phyloP scores from a whole-genome alignment of 2,113 vertebrate genomes.

The Azemiops feae region DNA sequence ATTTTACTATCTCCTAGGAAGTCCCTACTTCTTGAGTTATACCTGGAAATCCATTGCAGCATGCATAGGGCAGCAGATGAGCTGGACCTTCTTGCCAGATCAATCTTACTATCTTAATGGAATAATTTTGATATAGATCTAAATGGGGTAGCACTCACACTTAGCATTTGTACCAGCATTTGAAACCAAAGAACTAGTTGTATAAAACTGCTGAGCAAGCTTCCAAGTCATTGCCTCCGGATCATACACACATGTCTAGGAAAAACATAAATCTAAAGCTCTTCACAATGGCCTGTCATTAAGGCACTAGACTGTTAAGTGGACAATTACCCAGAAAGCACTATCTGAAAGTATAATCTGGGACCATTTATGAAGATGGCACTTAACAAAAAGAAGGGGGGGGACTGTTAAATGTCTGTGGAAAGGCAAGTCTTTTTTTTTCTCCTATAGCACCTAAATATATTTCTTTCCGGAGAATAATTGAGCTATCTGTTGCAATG shows the following conservation, averaged over 20 bases:
- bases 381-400: not conserved
- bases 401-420: not conserved
- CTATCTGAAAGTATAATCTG: slow-evolving; percentile 24
- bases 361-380: slow-evolving; percentile 37
- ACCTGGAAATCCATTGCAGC: not conserved
- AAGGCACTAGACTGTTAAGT: slow-evolving; percentile 17
- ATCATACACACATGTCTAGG: not conserved
- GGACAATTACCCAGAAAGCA: slow-evolving; percentile 24
- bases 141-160: not conserved
- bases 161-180: not conserved
- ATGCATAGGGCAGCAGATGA: not conserved
- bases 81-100: not conserved
- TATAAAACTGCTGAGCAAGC: not conserved
- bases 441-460: slow-evolving; percentile 24
- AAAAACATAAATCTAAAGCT: slow-evolving; percentile 24
- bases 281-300: slow-evolving; percentile 2
- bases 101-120: not conserved
- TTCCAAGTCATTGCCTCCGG: not conserved
- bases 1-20: not conserved
- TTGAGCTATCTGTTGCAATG: slow-evolving; percentile 22
- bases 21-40: not conserved
- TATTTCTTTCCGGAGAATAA: slow-evolving; percentile 24
- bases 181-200: not conserved
- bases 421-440: not conserved
- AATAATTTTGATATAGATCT: not conserved